Evolutionary conservation across 2,888 invertebrate species (phyloP).

Genomic region (Andrena camellia): DNA sequence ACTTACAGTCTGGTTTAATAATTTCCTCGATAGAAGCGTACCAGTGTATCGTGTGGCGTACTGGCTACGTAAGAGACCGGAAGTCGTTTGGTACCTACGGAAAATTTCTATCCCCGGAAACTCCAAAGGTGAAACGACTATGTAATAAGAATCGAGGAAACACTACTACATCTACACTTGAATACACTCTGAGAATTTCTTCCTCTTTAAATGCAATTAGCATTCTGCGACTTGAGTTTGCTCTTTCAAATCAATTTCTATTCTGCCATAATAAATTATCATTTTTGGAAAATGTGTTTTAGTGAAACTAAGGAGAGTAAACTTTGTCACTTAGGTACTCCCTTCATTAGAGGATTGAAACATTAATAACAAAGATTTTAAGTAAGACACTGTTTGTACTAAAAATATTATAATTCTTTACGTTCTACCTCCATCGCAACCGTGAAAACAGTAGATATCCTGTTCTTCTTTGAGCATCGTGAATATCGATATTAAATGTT

Average conservation of each 20-base stretch:
- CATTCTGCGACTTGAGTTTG: neutral
- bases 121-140: constrained; percentile 55
- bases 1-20: constrained; percentile 62
- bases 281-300: neutral
- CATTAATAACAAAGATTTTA: too few relatives aligned
- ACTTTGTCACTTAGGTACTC: neutral
- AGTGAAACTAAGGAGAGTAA: neutral
- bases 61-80: constrained; percentile 64
- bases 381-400: too few relatives aligned
- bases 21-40: constrained; percentile 59
- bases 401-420: too few relatives aligned
- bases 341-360: too few relatives aligned
- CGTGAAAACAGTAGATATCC: neutral
- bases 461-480: neutral
- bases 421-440: too few relatives aligned
- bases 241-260: neutral
- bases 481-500: too few relatives aligned
- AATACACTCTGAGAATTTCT: neutral
- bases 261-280: neutral
- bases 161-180: neutral
- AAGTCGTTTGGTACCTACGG: constrained; percentile 54
- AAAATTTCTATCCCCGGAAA: constrained; percentile 68
- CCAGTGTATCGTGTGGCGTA: constrained; percentile 13
- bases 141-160: constrained; percentile 42
- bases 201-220: constrained; percentile 3